phyloP scores from a whole-genome alignment of 2,888 invertebrate species.

The Hemicrepidius hirtus region DNA sequence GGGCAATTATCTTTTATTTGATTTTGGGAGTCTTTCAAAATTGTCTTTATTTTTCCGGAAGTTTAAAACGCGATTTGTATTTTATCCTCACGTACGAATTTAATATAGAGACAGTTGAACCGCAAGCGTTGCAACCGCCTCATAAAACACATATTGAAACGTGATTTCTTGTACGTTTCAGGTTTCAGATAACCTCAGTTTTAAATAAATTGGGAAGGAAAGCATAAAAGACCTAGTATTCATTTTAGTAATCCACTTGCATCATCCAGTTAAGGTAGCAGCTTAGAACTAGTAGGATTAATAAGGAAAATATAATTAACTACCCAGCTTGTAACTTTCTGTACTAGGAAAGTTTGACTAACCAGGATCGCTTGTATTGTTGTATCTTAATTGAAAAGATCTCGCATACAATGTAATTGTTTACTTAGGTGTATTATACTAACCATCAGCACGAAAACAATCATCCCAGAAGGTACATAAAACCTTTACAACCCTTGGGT shows the following conservation, averaged over 20 bases:
- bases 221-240: neutral
- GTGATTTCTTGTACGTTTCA: conserved; percentile 29
- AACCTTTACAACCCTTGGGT: no score
- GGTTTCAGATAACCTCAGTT: conserved; percentile 4
- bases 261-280: neutral
- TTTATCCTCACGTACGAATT: conserved; percentile 24
- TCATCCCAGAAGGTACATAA: no score
- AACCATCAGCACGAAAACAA: no score
- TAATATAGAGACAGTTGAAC: conserved; percentile 30
- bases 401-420: conserved; percentile 7
- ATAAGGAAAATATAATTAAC: neutral
- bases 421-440: neutral
- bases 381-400: conserved; percentile 11
- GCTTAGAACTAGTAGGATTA: neutral
- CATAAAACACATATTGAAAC: conserved; percentile 26
- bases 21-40: neutral
- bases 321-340: neutral
- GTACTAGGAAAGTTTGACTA: conserved; percentile 14
- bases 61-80: conserved; percentile 20
- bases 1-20: neutral
- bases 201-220: conserved; percentile 14
- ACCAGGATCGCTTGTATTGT: neutral
- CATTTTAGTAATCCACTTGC: neutral
- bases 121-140: conserved; percentile 17
- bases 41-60: neutral